Percentiles rank a stretch among this genome's conserved stretches.
These are phyloP conservation scores for Oreochromis grahami DNA, from an alignment of 2,797 vertebrate species.

Conservation along the genomic window DNA sequence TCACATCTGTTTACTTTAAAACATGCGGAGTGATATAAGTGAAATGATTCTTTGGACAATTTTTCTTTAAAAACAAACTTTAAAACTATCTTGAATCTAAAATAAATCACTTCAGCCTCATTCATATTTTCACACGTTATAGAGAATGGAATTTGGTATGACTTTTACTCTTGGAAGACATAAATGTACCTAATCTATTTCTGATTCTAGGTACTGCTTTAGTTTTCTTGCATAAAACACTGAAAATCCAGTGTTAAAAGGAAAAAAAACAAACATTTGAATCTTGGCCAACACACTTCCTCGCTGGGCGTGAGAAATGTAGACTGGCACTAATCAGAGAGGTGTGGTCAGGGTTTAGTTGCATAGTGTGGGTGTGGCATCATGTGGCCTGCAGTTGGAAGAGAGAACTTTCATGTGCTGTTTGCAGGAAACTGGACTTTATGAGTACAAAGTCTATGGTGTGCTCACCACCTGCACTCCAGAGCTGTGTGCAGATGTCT, in stretches of 20 bases:
- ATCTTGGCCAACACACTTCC: neutral
- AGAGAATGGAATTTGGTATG: neutral
- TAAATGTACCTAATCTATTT: neutral
- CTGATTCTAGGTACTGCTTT: neutral
- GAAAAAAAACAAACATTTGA: accelerated
- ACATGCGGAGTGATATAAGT: neutral
- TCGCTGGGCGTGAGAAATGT: neutral
- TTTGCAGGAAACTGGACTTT: slow-evolving; percentile 83
- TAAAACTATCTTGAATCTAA: neutral
- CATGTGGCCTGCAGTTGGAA: neutral
- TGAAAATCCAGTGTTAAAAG: neutral
- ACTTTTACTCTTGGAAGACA: neutral
- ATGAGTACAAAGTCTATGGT: slow-evolving; percentile 88
- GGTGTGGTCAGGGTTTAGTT: slow-evolving; percentile 19
- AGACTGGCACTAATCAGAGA: slow-evolving; percentile 13
- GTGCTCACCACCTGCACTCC: slow-evolving; percentile 73
- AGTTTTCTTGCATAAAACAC: neutral
- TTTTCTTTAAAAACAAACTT: neutral
- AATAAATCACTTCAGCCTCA: neutral
- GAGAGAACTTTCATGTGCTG: slow-evolving; percentile 19
- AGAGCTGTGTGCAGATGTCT: slow-evolving; percentile 82
- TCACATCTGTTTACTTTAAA: neutral
- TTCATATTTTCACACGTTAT: accelerated
- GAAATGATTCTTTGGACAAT: neutral
- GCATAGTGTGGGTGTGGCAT: slow-evolving; percentile 6